Conservation (phyloP, 2,113 vertebrate species). For the Gorsachius goisagi region DNA sequence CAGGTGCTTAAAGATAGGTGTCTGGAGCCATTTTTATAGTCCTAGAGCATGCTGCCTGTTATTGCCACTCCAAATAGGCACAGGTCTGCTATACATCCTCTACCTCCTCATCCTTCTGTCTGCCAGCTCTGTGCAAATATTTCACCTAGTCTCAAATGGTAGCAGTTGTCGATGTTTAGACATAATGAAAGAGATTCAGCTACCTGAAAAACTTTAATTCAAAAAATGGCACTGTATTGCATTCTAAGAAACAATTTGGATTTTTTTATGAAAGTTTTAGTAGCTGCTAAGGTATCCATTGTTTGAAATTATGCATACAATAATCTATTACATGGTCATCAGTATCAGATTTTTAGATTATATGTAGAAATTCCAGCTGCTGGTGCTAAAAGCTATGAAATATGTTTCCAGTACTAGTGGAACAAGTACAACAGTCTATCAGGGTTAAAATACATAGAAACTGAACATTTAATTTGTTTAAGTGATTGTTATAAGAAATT, state of each 20-base stretch:
- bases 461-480: neutral
- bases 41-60: neutral
- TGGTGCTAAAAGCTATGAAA: neutral
- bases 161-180: fast-evolving
- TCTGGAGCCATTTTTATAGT: neutral
- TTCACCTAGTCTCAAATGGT: neutral
- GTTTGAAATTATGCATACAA: neutral
- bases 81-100: neutral
- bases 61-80: neutral
- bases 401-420: neutral
- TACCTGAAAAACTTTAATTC: neutral
- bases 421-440: neutral
- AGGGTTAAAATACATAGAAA: neutral
- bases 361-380: neutral
- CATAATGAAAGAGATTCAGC: neutral
- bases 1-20: neutral
- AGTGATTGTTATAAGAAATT: neutral
- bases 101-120: neutral
- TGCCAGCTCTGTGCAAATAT: neutral
- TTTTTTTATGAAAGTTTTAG: neutral
- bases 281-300: neutral
- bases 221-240: neutral
- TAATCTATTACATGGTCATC: neutral
- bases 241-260: neutral
- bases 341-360: neutral